Evolutionary conservation across 2,113 vertebrate species (phyloP).

Genomic region (Eulemur macaco): DNA sequence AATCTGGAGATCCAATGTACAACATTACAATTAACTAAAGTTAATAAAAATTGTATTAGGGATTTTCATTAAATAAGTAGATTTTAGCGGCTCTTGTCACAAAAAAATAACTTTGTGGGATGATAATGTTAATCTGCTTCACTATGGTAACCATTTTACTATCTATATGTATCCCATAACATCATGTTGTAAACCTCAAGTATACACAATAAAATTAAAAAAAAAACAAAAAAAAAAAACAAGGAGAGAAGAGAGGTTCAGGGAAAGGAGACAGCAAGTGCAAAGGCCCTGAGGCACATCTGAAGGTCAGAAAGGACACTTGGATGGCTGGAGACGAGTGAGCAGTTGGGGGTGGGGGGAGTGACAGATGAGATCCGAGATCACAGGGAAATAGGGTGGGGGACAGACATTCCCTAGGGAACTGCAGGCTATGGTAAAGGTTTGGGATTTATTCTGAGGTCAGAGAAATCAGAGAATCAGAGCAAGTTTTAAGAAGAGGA

Average conservation of each 20-base stretch:
- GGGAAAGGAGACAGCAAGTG: background rate
- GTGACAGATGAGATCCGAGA: background rate
- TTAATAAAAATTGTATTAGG: no score
- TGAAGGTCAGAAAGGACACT: background rate
- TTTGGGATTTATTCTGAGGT: background rate
- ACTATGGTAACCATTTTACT: no score
- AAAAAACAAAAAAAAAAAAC: background rate
- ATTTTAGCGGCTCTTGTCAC: no score
- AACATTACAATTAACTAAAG: no score
- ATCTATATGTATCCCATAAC: no score
- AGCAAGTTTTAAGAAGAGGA: background rate
- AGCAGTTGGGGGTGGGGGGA: no score
- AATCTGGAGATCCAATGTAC: no score
- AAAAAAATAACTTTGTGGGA: no score
- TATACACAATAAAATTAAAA: no score
- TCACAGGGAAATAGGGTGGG: background rate
- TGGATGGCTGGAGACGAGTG: background rate
- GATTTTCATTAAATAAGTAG: no score
- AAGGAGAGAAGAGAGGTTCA: background rate
- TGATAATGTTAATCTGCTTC: no score
- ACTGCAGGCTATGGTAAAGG: background rate
- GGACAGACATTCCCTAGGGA: background rate
- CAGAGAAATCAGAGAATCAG: background rate
- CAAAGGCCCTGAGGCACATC: background rate
- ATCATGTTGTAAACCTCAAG: no score